Conservation (phyloP, 92 coral and sea anemone genomes). For the Pocillopora meandrina region DNA sequence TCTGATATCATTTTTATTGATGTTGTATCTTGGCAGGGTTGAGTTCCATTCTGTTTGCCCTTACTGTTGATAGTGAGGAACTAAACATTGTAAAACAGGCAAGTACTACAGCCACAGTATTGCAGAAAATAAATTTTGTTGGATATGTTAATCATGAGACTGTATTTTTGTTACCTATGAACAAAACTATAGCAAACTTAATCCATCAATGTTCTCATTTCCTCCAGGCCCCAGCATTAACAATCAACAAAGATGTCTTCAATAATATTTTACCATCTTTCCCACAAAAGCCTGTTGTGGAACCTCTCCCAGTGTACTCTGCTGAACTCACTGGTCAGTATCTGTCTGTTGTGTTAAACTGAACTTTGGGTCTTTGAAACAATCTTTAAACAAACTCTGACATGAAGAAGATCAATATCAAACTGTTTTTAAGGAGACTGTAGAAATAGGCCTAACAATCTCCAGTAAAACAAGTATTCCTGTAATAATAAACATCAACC, state of each 20-base stretch:
- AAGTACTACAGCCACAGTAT: background rate
- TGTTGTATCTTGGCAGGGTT: constrained; percentile 51
- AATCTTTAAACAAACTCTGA: too few relatives aligned
- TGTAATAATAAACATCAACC: too few relatives aligned
- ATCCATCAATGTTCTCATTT: background rate
- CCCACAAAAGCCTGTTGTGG: constrained; percentile 52
- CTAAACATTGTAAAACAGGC: constrained; percentile 86
- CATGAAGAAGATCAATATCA: too few relatives aligned
- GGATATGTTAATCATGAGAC: background rate
- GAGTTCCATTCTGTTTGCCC: constrained; percentile 94
- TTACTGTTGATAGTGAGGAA: constrained; percentile 87
- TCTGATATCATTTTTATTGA: background rate
- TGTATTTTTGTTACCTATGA: background rate
- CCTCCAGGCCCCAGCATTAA: constrained; percentile 38
- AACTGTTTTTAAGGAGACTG: too few relatives aligned
- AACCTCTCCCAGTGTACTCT: constrained; percentile 59
- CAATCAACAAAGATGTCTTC: constrained; percentile 77
- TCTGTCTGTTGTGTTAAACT: background rate
- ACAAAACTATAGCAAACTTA: background rate
- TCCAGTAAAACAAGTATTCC: too few relatives aligned
- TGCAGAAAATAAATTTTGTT: background rate
- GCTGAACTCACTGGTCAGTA: constrained; percentile 40
- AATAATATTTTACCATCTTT: constrained; percentile 66
- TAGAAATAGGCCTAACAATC: too few relatives aligned
- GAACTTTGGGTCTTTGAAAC: too few relatives aligned